Evolutionary conservation across 2,797 vertebrate species (phyloP), one percentile per base, ranked within the genome.

Genomic region (Crocidura indochinensis): DNA sequence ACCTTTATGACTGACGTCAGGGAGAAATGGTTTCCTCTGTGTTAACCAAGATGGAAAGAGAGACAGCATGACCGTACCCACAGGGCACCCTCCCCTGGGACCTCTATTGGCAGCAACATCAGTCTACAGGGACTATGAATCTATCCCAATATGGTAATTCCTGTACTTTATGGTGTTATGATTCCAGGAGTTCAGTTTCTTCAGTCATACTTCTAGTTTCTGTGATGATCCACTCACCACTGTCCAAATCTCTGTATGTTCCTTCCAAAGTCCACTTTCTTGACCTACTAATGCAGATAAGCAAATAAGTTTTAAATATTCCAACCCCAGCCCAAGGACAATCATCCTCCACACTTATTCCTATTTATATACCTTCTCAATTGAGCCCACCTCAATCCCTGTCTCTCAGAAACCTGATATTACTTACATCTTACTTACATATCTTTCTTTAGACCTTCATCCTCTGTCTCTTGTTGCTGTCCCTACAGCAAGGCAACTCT

Each of bases 1-100:
- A 96, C 95, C 96, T 96, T 96, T 96, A 78, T 69, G 67, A 85
- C 53, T 95, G 96, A 96, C 90, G 93, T 96, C 95, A 95, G 49
- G 10, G 67, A 26, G 26, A 65, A 94, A 91, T 90, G 22, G 88
- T 77, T 74, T 88, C 93, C 87, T 91, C 88, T 95, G 81, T 89
- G 77, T 75, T 90, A 91, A 95, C 86, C 49, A n/a, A 88, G 83
- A 96, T 84, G 77, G 88, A 72, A 85, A 20, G 31, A 56, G 79
- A 77, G 81, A 86, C 64, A 31, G 49, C 88, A 68, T 49, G 93
- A 87, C 83, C 93, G 47, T 93, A 87, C 65, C 87, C 76, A 87
- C 95, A 88, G 90, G 71, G 67, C 84, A 82, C 51, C 86, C 64
- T 94, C 96, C 91, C 95, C 19, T 24, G 95, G 86, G 96, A 90